Evolutionary conservation across 2,888 invertebrate genomes (phyloP).

Genomic region (Ditylenchus weischeri): DNA sequence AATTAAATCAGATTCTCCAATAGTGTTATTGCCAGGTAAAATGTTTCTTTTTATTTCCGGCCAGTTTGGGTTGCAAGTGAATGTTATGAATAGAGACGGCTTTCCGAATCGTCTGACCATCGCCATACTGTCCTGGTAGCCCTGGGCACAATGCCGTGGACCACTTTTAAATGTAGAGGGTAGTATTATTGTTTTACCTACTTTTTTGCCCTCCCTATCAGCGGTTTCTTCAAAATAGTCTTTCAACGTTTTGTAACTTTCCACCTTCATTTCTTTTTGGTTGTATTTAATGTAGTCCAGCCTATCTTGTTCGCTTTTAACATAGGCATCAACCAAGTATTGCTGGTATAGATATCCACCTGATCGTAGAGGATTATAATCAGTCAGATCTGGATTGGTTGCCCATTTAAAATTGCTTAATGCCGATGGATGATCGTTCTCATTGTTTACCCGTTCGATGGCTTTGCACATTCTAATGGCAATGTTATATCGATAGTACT

Average conservation of each 20-base stretch:
- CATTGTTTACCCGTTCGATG: no score
- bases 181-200: constrained; percentile 20
- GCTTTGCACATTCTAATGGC: no score
- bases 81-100: background rate
- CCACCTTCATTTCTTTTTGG: constrained; percentile 18
- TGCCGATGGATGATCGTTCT: no score
- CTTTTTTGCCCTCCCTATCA: constrained; percentile 13
- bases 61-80: background rate
- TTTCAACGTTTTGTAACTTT: constrained; percentile 17
- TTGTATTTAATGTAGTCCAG: constrained; percentile 5
- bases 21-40: background rate
- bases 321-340: constrained; percentile 18
- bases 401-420: no score
- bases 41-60: background rate
- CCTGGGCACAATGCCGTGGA: constrained; percentile 14
- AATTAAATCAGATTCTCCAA: background rate
- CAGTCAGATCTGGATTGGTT: no score
- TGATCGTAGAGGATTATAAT: background rate
- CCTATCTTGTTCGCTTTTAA: constrained; percentile 18
- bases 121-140: constrained; percentile 45
- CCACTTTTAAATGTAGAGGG: constrained; percentile 24
- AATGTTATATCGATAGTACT: no score
- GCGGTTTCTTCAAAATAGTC: background rate
- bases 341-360: constrained; percentile 24
- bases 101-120: constrained; percentile 27